phyloP scores from a whole-genome alignment of 2,113 vertebrate species.

The Spea bombifrons region DNA sequence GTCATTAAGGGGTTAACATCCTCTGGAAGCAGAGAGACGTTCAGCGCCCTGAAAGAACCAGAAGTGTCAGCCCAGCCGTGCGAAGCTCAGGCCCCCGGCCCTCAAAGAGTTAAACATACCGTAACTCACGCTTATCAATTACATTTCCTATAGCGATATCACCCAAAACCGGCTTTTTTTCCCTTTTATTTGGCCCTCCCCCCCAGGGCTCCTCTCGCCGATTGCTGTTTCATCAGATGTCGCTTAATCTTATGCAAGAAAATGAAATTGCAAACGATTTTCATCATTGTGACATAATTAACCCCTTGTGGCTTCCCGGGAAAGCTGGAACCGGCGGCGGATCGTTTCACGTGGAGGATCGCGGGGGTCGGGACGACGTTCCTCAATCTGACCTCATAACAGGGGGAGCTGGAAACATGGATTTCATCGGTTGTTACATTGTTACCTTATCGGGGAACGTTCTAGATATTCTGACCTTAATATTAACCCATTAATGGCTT shows the following conservation, averaged over 20 bases:
- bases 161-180: constrained; percentile 8
- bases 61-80: background rate
- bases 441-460: too few species aligned
- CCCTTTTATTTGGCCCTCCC: constrained; percentile 48
- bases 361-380: background rate
- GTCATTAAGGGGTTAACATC: too few species aligned
- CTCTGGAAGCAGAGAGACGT: too few species aligned
- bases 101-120: background rate
- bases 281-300: constrained; percentile 77
- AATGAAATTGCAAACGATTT: constrained; percentile 70
- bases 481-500: too few species aligned
- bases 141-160: too few species aligned
- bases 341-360: constrained; percentile 36
- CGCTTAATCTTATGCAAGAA: constrained; percentile 83
- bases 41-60: too few species aligned
- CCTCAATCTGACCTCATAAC: too few species aligned
- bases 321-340: constrained; percentile 19
- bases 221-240: constrained; percentile 76
- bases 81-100: background rate
- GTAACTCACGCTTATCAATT: background rate
- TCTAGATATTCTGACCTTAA: too few species aligned
- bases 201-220: constrained; percentile 60
- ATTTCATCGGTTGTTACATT: too few species aligned
- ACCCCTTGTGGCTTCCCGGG: constrained; percentile 72
- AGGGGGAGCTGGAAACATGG: too few species aligned